phyloP scores from a whole-genome alignment of 92 coral and sea anemone genomes.

The Zoanthus gigantus region DNA sequence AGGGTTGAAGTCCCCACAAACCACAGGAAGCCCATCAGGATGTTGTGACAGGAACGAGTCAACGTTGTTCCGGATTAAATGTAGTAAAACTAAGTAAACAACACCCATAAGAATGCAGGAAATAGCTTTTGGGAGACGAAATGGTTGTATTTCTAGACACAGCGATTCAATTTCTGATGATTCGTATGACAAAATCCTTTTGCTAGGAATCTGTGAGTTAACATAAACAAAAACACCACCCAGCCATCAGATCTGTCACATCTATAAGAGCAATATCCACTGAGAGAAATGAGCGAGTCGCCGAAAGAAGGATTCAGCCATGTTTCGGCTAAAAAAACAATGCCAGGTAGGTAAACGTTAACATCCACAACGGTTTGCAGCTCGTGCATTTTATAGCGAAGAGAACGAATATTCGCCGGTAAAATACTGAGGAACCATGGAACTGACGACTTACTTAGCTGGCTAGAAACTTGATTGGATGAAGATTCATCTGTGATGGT shows the following conservation, averaged over 20 bases:
- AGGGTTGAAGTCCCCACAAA: constrained; percentile 53
- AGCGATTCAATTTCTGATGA: constrained; percentile 47
- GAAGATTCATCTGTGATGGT: no score
- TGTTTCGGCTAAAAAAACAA: constrained; percentile 25
- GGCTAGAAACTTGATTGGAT: background rate
- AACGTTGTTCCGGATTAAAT: constrained; percentile 2
- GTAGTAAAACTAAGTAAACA: background rate
- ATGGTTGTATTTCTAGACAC: constrained; percentile 39
- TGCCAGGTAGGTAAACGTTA: constrained; percentile 9
- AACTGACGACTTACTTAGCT: no score
- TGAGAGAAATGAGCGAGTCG: constrained; percentile 3
- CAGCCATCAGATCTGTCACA: no score
- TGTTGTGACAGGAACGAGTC: no score
- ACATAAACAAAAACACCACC: constrained; percentile 36
- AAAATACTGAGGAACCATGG: background rate
- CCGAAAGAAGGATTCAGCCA: constrained; percentile 43
- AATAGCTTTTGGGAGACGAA: constrained; percentile 28
- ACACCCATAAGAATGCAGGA: constrained; percentile 49
- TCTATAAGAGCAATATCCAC: no score
- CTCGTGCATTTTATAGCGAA: constrained; percentile 33
- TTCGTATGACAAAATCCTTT: background rate
- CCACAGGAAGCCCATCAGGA: constrained; percentile 53
- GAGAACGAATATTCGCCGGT: constrained; percentile 30
- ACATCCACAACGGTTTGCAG: constrained; percentile 36
- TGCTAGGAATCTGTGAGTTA: constrained; percentile 31